Conservation (phyloP, 1,140 invertebrate species). For the Heliconius congener region DNA sequence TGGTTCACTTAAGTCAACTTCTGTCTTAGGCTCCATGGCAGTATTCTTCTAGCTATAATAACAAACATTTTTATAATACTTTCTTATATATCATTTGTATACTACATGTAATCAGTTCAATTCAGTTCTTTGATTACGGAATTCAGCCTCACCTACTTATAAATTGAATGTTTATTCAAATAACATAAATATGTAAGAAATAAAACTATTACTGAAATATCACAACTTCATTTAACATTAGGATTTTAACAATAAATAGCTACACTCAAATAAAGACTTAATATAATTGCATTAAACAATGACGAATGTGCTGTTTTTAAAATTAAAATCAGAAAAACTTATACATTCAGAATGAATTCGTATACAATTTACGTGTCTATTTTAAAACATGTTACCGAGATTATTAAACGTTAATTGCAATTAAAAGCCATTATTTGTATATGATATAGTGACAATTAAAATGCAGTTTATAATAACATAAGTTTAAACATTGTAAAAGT, state of each 20-base stretch:
- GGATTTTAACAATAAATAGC: background rate
- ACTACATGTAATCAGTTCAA: too few species aligned
- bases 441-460: background rate
- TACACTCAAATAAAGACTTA: background rate
- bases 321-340: constrained; percentile 10
- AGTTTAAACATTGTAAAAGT: background rate
- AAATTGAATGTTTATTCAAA: background rate
- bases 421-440: background rate
- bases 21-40: background rate
- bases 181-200: background rate
- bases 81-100: background rate
- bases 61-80: background rate
- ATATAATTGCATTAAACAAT: background rate
- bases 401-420: background rate
- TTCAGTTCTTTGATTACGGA: background rate
- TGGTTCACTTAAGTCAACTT: constrained; percentile 1
- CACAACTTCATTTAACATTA: background rate
- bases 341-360: constrained; percentile 19
- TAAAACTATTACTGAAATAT: background rate
- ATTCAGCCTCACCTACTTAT: background rate
- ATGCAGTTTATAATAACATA: background rate
- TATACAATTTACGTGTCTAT: constrained; percentile 24
- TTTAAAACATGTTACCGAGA: background rate
- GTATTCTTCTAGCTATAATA: constrained; percentile 15
- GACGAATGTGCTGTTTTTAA: background rate